Percentiles rank a stretch among this genome's conserved stretches.
Conservation (phyloP, 2,113 vertebrate species). For the Proteles cristata region DNA sequence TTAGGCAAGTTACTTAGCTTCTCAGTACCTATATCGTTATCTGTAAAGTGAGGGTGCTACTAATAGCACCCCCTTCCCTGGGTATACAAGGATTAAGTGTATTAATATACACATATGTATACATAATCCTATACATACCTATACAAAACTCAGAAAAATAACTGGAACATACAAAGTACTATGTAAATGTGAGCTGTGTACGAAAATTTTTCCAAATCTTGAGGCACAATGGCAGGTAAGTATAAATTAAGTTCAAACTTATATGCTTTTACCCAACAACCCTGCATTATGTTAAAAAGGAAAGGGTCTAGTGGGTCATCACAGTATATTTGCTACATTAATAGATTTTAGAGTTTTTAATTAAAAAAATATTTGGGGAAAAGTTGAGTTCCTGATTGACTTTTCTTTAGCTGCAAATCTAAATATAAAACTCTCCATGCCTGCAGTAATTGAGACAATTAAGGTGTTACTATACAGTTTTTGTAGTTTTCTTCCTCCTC, state of each 20-base stretch:
- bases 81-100: neutral
- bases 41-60: neutral
- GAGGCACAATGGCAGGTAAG: neutral
- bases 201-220: neutral
- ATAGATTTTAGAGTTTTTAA: neutral
- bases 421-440: neutral
- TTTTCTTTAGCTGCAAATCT: neutral
- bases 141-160: neutral
- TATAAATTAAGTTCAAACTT: neutral
- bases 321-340: neutral
- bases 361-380: neutral
- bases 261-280: neutral
- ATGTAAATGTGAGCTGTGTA: neutral
- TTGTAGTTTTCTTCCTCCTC: neutral
- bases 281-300: neutral
- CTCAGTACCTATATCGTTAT: neutral
- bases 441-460: neutral
- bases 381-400: neutral
- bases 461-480: neutral
- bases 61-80: neutral
- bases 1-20: neutral
- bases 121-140: neutral
- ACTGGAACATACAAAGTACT: neutral
- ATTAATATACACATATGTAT: neutral
- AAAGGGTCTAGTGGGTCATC: neutral